Evolutionary conservation across 2,888 invertebrate genomes (phyloP).

Genomic region (Nineta flava): DNA sequence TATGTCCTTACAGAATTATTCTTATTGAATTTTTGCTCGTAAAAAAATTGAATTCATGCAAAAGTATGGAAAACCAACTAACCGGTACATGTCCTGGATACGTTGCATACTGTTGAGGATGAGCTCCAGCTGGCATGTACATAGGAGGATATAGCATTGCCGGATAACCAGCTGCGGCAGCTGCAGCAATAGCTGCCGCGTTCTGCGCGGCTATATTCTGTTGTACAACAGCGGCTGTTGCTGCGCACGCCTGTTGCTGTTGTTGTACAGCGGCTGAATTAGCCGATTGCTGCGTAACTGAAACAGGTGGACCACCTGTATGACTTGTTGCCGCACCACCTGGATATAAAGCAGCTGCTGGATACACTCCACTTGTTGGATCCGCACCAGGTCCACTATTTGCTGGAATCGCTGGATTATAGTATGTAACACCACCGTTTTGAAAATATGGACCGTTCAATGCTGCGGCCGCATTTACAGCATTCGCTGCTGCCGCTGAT

Average conservation of each 20-base stretch:
- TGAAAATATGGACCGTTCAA: conserved; percentile 25
- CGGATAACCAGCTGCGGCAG: conserved; percentile 23
- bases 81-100: conserved; percentile 6
- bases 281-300: conserved; percentile 1
- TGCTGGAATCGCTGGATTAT: conserved; percentile 5
- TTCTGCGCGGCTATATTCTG: conserved; percentile 28
- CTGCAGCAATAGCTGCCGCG: conserved; percentile 27
- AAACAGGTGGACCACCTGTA: neutral
- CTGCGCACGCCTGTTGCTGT: conserved; percentile 4
- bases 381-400: conserved; percentile 1
- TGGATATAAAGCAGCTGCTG: conserved; percentile 2
- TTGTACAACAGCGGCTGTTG: conserved; percentile 19
- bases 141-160: conserved; percentile 7
- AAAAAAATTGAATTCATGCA: no score
- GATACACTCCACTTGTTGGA: conserved; percentile 5
- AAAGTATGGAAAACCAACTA: neutral
- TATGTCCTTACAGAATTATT: no score
- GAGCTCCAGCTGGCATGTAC: conserved; percentile 6
- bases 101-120: conserved; percentile 5
- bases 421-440: conserved; percentile 21
- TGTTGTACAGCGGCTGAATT: neutral
- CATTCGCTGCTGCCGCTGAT: conserved; percentile 21
- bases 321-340: conserved; percentile 1
- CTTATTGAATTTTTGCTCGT: no score
- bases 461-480: conserved; percentile 24